phyloP scores from a whole-genome alignment of 2,888 invertebrate species.

The Brachypterus glaber region DNA sequence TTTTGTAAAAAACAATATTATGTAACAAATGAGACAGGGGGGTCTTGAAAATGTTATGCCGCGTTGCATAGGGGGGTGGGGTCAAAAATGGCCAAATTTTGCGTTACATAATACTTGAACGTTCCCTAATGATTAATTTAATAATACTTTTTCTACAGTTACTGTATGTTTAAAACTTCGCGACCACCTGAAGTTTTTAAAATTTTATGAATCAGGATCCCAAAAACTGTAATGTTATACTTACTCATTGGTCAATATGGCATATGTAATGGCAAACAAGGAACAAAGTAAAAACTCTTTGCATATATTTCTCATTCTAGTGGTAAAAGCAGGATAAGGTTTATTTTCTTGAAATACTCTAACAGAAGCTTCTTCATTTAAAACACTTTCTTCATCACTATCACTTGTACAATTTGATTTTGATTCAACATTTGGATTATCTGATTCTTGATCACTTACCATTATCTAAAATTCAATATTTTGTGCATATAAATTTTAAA shows the following conservation, averaged over 20 bases:
- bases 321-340: conserved; percentile 7
- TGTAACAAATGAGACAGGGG: too few species aligned
- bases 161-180: neutral
- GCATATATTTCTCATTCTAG: conserved; percentile 51
- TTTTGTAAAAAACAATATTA: too few species aligned
- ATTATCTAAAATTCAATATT: conserved; percentile 4
- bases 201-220: too few species aligned
- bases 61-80: too few species aligned
- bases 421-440: conserved; percentile 1
- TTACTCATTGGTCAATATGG: conserved; percentile 64
- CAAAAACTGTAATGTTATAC: too few species aligned
- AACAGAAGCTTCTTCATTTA: neutral
- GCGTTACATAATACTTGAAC: too few species aligned
- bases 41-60: too few species aligned
- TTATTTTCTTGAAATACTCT: neutral
- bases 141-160: conserved; percentile 19
- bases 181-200: too few species aligned
- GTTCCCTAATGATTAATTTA: too few species aligned
- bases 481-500: too few species aligned
- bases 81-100: too few species aligned
- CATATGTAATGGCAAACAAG: conserved; percentile 56
- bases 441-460: neutral
- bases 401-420: neutral
- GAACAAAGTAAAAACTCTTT: conserved; percentile 57
- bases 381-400: neutral